phyloP scores from a whole-genome alignment of 2,113 vertebrate genomes.

The Oryzias javanicus region DNA sequence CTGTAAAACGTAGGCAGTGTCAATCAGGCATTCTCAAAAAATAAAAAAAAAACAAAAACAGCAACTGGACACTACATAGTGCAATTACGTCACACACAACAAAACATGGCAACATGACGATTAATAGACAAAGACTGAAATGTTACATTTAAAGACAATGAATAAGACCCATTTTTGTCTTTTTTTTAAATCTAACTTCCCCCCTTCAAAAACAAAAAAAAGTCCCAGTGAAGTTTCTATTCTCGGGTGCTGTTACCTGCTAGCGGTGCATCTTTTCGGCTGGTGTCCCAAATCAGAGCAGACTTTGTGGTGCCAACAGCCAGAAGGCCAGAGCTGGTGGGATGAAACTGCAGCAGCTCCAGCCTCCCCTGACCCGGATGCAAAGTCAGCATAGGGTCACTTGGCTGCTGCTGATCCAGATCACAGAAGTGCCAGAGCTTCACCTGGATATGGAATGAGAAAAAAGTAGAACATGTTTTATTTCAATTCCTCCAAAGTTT shows the following conservation, averaged over 20 bases:
- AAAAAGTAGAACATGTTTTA: not conserved
- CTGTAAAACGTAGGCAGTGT: slow-evolving; percentile 71
- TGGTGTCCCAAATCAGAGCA: slow-evolving; percentile 83
- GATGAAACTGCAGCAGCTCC: slow-evolving; percentile 85
- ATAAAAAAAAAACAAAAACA: slow-evolving; percentile 21
- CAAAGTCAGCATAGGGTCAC: slow-evolving; percentile 70
- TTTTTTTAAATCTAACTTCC: not conserved
- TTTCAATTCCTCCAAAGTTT: too few relatives aligned
- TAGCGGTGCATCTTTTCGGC: slow-evolving; percentile 69
- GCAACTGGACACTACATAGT: slow-evolving; percentile 30
- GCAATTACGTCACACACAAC: slow-evolving; percentile 45
- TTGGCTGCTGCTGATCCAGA: slow-evolving; percentile 64
- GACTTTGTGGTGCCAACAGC: slow-evolving; percentile 64
- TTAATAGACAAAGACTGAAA: slow-evolving; percentile 54
- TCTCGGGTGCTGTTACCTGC: slow-evolving; percentile 76
- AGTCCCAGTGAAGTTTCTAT: not conserved
- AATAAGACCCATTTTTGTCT: slow-evolving; percentile 27
- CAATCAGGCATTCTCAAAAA: slow-evolving; percentile 52
- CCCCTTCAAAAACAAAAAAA: not conserved
- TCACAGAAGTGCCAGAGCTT: slow-evolving; percentile 86
- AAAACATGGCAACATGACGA: slow-evolving; percentile 43
- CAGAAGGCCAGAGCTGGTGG: slow-evolving; percentile 81
- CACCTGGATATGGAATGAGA: slow-evolving; percentile 74
- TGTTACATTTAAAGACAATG: slow-evolving; percentile 45
- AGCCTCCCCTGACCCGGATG: slow-evolving; percentile 60